Evolutionary conservation across 2,113 vertebrate genomes (phyloP).

Genomic region (Leucopsar rothschildi): DNA sequence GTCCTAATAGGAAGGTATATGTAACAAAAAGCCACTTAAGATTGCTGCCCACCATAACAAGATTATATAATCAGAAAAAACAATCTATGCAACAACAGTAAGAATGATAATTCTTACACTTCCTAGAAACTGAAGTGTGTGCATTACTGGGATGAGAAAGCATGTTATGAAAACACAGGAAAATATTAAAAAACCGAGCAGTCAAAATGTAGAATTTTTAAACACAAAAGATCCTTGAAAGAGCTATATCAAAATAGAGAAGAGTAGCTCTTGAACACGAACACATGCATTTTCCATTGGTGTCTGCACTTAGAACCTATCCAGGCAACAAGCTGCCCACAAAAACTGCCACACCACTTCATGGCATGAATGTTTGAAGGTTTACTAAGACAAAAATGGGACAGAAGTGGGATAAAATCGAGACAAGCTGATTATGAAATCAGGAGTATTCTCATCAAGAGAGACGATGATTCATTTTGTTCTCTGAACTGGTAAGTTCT

Average conservation of each 20-base stretch:
- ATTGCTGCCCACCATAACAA: neutral
- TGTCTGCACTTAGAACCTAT: neutral
- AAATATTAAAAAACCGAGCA: neutral
- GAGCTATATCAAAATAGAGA: accelerated
- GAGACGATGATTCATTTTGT: neutral
- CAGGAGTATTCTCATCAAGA: neutral
- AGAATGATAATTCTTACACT: neutral
- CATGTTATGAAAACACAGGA: neutral
- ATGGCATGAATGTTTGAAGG: accelerated
- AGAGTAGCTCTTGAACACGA: neutral
- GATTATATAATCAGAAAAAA: neutral
- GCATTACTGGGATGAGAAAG: neutral
- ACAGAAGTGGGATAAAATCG: neutral
- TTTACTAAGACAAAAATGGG: accelerated
- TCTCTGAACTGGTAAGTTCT: neutral
- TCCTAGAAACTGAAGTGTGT: neutral
- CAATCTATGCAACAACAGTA: neutral
- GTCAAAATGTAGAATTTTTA: neutral
- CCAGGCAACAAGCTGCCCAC: neutral
- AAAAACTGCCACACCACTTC: neutral
- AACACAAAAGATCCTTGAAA: neutral
- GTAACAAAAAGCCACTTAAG: neutral
- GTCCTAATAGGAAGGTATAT: accelerated
- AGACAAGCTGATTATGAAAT: neutral
- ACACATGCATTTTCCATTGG: accelerated